phyloP scores from a whole-genome alignment of 1,140 invertebrate species.

The Parasteatoda tepidariorum region DNA sequence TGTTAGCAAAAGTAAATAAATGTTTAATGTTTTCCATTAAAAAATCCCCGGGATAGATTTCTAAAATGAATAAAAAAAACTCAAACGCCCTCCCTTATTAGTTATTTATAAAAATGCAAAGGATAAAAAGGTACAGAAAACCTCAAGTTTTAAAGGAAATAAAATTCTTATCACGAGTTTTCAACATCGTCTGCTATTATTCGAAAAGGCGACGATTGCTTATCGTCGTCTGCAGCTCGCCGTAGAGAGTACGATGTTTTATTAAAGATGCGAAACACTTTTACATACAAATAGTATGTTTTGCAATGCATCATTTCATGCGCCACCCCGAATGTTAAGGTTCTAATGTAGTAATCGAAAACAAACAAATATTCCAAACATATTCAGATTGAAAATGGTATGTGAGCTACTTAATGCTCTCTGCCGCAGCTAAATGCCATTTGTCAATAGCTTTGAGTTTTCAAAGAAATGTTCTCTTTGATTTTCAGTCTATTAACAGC shows the following conservation, averaged over 20 bases:
- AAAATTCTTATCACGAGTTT: constrained; percentile 26
- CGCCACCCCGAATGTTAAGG: not conserved
- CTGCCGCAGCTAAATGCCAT: too few species aligned
- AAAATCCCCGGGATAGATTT: constrained; percentile 29
- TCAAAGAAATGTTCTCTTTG: too few species aligned
- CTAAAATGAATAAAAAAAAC: not conserved
- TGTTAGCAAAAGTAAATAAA: too few species aligned
- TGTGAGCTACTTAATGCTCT: too few species aligned
- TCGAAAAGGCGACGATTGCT: constrained; percentile 14
- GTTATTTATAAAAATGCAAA: constrained; percentile 36
- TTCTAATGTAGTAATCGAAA: not conserved
- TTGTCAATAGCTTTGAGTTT: too few species aligned
- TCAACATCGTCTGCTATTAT: not conserved
- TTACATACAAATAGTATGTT: not conserved
- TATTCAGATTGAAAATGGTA: not conserved
- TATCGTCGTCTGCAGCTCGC: not conserved
- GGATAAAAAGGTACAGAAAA: not conserved
- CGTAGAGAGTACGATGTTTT: constrained; percentile 11
- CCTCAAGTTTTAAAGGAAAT: not conserved
- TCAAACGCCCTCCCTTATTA: constrained; percentile 33
- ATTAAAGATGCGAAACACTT: not conserved
- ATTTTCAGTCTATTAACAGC: too few species aligned
- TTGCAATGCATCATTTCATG: not conserved
- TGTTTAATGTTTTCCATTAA: not conserved
- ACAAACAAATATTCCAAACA: not conserved